Evolutionary conservation across 2,797 vertebrate genomes (phyloP), one percentile per base, ranked within the genome.

Genomic region (Octomys mimax): DNA sequence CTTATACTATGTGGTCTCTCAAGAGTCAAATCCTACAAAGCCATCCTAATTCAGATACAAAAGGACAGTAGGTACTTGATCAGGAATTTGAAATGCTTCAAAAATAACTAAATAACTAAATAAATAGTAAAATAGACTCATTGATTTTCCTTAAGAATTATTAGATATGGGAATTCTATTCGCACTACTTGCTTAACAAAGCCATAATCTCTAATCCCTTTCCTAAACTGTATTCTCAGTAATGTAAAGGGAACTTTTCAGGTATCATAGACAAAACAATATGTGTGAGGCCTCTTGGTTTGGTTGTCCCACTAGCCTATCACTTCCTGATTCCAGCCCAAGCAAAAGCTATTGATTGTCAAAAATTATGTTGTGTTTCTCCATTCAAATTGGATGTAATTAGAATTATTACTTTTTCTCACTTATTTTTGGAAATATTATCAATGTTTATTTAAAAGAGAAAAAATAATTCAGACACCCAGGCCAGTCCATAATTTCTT

Each of bases 331-430:
- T 33, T 80, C 39, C 62, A 5, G 14, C 42, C 5, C 26, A 62
- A 28, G 14, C 12, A 79, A 16, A 70, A 4, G 2, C 21, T 33
- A 57, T 46, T 46, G 46, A 73, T 22, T 57, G 36, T 52, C 36
- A 64, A 89, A 11, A 70, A 79, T 77, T 54, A 4, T 91, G 93
- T 75, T 77, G 7, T 79, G 13, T 89, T 68, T 8, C 5, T 52
- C 83, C 66, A 70, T 84, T 89, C 83, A 87, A 83, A 62, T 33
- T 24, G 28, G 75, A 86, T 21, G 6, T 28, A 46, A 57, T 61
- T 85, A 24, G 13, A 80, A 94, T 75, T 78, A 22, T 70, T 75
- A 62, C 6, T 28, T 92, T 91, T 73, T 80, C 26, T 88, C 73
- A 94, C 6, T 59, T 22, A 59, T 61, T 18, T 42, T 70, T 66